Percentiles rank a stretch among this genome's conserved stretches.
phyloP scores from a whole-genome alignment of 2,888 invertebrate genomes.

The Boloria euphrosyne region DNA sequence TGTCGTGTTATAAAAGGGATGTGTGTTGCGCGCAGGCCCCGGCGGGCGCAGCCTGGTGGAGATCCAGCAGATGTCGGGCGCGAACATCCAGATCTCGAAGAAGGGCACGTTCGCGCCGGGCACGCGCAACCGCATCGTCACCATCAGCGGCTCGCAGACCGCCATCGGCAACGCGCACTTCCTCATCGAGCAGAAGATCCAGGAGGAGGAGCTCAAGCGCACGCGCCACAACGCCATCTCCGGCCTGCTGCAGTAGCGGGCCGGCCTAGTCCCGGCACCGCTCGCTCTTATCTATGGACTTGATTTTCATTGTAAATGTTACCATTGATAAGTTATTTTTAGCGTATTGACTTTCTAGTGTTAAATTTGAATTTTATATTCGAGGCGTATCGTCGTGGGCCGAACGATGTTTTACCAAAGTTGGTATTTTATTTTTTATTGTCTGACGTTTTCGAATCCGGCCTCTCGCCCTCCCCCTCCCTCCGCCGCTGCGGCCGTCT shows the following conservation, averaged over 20 bases:
- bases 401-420: constrained; percentile 59
- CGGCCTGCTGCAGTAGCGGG: constrained; percentile 86
- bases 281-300: constrained; percentile 56
- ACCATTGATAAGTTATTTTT: constrained; percentile 78
- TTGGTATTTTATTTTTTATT: constrained; percentile 48
- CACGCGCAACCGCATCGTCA: constrained; percentile 98
- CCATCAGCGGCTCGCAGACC: constrained; percentile 94
- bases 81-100: constrained; percentile 99
- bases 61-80: constrained; percentile 98
- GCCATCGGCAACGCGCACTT: constrained; percentile 96
- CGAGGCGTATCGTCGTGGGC: constrained; percentile 40
- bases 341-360: constrained; percentile 46
- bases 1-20: too few relatives aligned
- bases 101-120: constrained; percentile 98
- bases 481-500: constrained; percentile 40
- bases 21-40: constrained; percentile 83
- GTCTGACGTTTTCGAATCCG: not conserved
- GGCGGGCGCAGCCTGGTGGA: constrained; percentile 98
- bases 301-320: constrained; percentile 77
- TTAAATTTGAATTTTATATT: constrained; percentile 36
- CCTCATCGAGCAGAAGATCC: constrained; percentile 98
- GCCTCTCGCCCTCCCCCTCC: not conserved
- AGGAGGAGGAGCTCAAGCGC: constrained; percentile 97
- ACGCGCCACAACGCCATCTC: constrained; percentile 93
- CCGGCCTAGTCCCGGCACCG: constrained; percentile 46